These are phyloP conservation scores for Clitarchus hookeri DNA, from an alignment of 2,888 invertebrate genomes.

Conservation along the genomic window DNA sequence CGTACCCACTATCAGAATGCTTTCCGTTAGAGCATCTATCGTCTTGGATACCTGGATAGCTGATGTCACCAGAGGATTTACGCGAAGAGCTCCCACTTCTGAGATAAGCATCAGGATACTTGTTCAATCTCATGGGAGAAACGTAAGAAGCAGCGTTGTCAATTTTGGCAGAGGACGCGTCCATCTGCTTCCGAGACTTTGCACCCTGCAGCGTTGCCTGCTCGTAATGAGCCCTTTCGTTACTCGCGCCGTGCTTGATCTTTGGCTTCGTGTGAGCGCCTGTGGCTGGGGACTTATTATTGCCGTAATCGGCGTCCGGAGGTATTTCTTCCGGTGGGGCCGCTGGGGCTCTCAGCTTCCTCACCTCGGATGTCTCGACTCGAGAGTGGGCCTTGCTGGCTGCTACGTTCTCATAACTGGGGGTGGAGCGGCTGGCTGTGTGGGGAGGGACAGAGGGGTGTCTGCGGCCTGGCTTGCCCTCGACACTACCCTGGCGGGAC, in stretches of 20 bases:
- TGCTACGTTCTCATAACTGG: conserved; percentile 35
- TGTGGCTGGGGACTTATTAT: conserved; percentile 42
- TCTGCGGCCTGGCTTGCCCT: conserved; percentile 35
- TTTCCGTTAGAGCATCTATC: conserved; percentile 47
- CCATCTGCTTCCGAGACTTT: background rate
- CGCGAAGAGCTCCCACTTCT: conserved; percentile 28
- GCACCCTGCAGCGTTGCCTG: background rate
- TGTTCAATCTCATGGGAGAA: conserved; percentile 28
- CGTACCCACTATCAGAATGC: conserved; percentile 52
- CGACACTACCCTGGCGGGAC: conserved; percentile 36
- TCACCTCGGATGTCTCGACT: conserved; percentile 16
- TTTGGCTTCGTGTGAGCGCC: background rate
- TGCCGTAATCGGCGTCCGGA: conserved; percentile 51
- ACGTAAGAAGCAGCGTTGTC: background rate
- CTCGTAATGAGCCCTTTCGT: background rate
- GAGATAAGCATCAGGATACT: conserved; percentile 29
- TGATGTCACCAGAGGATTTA: conserved; percentile 30
- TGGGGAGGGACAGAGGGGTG: conserved; percentile 30
- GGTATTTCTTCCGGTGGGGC: conserved; percentile 46
- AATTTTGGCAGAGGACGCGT: background rate
- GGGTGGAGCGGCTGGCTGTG: conserved; percentile 27
- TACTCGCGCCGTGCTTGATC: background rate
- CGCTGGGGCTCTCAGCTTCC: background rate
- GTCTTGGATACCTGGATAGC: conserved; percentile 38
- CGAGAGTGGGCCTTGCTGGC: background rate